A percentile compares a stretch with the other conserved stretches of the same genome.
phyloP scores from a whole-genome alignment of 2,113 vertebrate species.

The Dasyurus viverrinus region DNA sequence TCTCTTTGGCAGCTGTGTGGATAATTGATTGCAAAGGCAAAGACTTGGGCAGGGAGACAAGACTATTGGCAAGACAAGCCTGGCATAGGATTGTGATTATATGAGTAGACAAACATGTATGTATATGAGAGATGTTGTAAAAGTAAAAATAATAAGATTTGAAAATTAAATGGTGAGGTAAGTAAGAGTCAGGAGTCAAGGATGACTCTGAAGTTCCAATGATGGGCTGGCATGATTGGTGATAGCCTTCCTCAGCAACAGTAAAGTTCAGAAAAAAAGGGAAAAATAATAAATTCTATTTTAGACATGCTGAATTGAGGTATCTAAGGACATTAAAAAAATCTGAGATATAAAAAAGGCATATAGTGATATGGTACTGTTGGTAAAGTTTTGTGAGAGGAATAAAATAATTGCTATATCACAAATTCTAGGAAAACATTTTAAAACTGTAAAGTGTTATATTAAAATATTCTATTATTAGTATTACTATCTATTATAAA shows the following conservation, averaged over 20 bases:
- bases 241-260: neutral
- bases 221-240: neutral
- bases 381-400: neutral
- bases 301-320: neutral
- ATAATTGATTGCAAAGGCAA: neutral
- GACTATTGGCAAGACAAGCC: neutral
- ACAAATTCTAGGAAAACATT: neutral
- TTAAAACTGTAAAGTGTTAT: neutral
- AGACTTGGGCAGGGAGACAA: neutral
- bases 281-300: neutral
- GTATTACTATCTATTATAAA: neutral
- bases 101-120: neutral
- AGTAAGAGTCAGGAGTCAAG: neutral
- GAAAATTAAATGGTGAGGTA: neutral
- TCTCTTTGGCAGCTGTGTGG: neutral
- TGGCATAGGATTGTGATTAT: neutral
- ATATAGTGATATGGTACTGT: too few relatives aligned
- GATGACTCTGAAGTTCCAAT: neutral
- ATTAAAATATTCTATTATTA: neutral
- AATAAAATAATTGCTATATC: neutral
- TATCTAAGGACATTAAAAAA: neutral
- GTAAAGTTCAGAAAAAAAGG: neutral
- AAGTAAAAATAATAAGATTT: neutral
- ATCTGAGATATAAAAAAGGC: neutral
- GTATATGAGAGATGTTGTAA: neutral